Evolutionary conservation across 2,888 invertebrate genomes (phyloP).

Genomic region (Volucella inanis): DNA sequence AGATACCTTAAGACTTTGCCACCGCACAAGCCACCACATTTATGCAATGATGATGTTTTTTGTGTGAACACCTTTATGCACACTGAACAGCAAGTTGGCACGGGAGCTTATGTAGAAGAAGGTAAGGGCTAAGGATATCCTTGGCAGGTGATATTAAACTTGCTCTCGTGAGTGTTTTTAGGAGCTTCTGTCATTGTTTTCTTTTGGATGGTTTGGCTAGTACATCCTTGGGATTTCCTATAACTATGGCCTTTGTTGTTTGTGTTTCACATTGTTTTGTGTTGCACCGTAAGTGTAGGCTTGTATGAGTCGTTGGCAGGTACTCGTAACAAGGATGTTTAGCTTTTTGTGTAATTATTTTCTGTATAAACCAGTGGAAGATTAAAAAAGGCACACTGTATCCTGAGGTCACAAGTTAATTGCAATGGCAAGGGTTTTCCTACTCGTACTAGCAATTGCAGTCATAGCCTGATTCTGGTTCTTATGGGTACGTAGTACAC

Average conservation of each 20-base stretch:
- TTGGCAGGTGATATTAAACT: conserved; percentile 39
- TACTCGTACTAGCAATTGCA: too few relatives aligned
- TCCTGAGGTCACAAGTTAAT: conserved; percentile 52
- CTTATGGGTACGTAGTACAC: neutral
- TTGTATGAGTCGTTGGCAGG: neutral
- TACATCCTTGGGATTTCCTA: conserved; percentile 33
- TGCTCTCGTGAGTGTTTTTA: conserved; percentile 7
- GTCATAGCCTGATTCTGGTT: too few relatives aligned
- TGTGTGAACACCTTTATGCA: conserved; percentile 13
- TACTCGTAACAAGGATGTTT: conserved; percentile 42
- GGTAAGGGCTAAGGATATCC: conserved; percentile 9
- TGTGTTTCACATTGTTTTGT: conserved; percentile 16
- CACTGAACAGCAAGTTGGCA: neutral
- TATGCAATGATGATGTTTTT: conserved; percentile 36
- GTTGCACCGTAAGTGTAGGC: neutral
- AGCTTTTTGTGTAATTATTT: conserved; percentile 68
- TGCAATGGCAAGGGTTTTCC: conserved; percentile 12
- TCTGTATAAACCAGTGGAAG: conserved; percentile 40
- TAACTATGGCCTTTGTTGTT: conserved; percentile 20
- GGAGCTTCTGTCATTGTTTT: conserved; percentile 37
- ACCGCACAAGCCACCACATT: conserved; percentile 6
- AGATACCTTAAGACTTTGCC: conserved; percentile 32
- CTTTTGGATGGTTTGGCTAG: conserved; percentile 31
- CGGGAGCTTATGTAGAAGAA: conserved; percentile 21
- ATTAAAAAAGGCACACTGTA: conserved; percentile 22